A percentile compares a stretch with the other conserved stretches of the same genome.
These are phyloP conservation scores for Gadus chalcogrammus DNA, from an alignment of 2,113 vertebrate species.

Conservation along the genomic window DNA sequence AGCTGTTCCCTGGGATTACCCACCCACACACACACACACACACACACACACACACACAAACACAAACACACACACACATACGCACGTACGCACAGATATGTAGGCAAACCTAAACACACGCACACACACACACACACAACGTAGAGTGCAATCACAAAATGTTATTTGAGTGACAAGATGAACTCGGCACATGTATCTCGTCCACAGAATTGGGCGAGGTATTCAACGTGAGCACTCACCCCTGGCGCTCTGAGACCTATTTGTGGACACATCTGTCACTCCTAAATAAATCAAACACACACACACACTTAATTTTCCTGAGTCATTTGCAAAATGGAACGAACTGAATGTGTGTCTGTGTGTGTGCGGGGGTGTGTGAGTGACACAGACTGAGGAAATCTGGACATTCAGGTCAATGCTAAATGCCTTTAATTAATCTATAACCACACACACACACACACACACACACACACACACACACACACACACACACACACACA, in stretches of 20 bases:
- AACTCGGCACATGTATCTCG: too few relatives aligned
- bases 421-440: slow-evolving; percentile 45
- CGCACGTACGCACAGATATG: slow-evolving; percentile 12
- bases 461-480: slow-evolving; percentile 16
- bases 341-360: slow-evolving; percentile 15
- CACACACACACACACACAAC: slow-evolving; percentile 20
- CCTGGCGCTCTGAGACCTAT: slow-evolving; percentile 31
- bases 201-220: slow-evolving; percentile 41
- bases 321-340: slow-evolving; percentile 48
- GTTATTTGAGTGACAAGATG: too few relatives aligned
- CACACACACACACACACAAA: neutral
- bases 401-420: slow-evolving; percentile 28
- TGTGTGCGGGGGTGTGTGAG: slow-evolving; percentile 2
- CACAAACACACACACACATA: slow-evolving; percentile 4
- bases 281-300: slow-evolving; percentile 57
- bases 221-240: slow-evolving; percentile 57
- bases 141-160: neutral
- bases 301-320: slow-evolving; percentile 44
- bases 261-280: slow-evolving; percentile 59
- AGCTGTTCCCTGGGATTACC: slow-evolving; percentile 60
- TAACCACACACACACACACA: neutral
- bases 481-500: neutral
- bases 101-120: slow-evolving; percentile 1
- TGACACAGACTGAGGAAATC: neutral
- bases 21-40: slow-evolving; percentile 18